Percentiles rank a stretch among this genome's conserved stretches.
These are phyloP conservation scores for Sternotherus odoratus DNA, from an alignment of 2,797 vertebrate species.

Conservation along the genomic window DNA sequence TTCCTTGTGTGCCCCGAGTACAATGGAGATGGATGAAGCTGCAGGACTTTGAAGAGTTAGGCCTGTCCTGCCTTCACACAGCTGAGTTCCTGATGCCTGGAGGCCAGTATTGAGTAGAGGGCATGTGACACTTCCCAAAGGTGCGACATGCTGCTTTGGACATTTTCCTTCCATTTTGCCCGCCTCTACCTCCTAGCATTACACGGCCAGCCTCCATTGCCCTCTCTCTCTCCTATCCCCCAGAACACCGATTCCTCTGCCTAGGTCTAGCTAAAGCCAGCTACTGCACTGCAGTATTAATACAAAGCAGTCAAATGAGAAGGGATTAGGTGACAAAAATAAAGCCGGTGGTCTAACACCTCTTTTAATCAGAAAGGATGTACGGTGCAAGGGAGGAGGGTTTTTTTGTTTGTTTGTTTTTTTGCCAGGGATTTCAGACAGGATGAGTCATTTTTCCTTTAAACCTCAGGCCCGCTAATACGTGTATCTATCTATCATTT, in stretches of 20 bases:
- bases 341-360: not conserved
- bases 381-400: too few relatives aligned
- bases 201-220: not conserved
- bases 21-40: not conserved
- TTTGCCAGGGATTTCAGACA: not conserved
- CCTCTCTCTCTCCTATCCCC: accelerated
- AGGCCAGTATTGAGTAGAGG: not conserved
- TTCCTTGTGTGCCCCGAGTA: not conserved
- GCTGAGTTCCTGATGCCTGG: not conserved
- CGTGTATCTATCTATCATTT: slow-evolving; percentile 23
- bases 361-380: not conserved
- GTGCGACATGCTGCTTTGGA: not conserved
- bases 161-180: not conserved
- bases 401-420: not conserved
- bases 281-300: not conserved
- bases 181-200: not conserved
- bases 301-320: accelerated
- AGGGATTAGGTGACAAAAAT: not conserved
- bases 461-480: not conserved
- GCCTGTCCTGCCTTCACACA: not conserved
- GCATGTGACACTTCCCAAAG: not conserved
- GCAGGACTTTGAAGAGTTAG: not conserved
- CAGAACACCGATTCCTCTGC: accelerated
- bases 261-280: not conserved
- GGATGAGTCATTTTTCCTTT: slow-evolving; percentile 61